These are phyloP conservation scores for Oryzias curvinotus DNA, from an alignment of 2,113 vertebrate genomes.

Conservation along the genomic window DNA sequence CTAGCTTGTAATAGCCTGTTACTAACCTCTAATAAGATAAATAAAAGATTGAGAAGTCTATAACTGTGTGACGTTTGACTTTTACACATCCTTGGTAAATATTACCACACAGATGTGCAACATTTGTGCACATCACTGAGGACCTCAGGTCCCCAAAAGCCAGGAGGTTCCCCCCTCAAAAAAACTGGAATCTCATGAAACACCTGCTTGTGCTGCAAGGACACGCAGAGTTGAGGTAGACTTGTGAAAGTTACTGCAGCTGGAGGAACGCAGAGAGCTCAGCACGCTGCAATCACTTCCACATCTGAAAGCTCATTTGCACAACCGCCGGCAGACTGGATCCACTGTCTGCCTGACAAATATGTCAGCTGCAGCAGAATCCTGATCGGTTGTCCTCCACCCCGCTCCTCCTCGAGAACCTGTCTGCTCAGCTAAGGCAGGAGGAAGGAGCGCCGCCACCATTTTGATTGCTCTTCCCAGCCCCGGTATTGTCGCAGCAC, in stretches of 20 bases:
- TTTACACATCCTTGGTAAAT: constrained; percentile 1
- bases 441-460: constrained; percentile 76
- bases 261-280: constrained; percentile 10
- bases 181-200: not conserved
- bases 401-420: constrained; percentile 71
- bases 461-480: constrained; percentile 81
- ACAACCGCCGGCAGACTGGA: constrained; percentile 46
- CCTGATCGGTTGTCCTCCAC: constrained; percentile 44
- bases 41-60: not conserved
- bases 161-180: not conserved
- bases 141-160: not conserved
- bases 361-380: constrained; percentile 60
- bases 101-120: constrained; percentile 2
- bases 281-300: constrained; percentile 3
- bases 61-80: not conserved
- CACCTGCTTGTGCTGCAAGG: constrained; percentile 5
- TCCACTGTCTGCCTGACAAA: constrained; percentile 38
- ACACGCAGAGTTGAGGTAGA: constrained; percentile 25
- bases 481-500: constrained; percentile 77
- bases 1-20: too few relatives aligned
- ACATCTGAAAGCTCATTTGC: constrained; percentile 34
- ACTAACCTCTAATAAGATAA: too few relatives aligned
- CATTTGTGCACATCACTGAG: constrained; percentile 1
- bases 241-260: constrained; percentile 50
- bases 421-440: constrained; percentile 74